phyloP scores from a whole-genome alignment of 2,113 vertebrate species.

The Leptocoma aspasia region DNA sequence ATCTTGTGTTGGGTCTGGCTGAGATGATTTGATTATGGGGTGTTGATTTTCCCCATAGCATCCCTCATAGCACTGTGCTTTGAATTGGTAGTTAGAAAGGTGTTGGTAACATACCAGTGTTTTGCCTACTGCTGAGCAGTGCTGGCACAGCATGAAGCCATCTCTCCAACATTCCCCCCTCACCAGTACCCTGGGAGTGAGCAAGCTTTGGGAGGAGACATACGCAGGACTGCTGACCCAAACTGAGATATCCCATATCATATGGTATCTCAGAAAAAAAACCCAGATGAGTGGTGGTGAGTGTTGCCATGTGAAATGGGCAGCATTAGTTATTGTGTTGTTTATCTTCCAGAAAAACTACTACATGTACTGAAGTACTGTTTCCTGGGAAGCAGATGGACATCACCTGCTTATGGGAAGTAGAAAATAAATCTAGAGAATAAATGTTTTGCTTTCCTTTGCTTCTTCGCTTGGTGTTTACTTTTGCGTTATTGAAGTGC shows the following conservation, averaged over 20 bases:
- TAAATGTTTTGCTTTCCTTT: neutral
- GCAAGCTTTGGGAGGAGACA: neutral
- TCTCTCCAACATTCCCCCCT: neutral
- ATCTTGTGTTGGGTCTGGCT: neutral
- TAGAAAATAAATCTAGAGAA: neutral
- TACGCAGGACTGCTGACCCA: neutral
- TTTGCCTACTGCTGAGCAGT: neutral
- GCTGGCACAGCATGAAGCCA: neutral
- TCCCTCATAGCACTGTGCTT: rapidly evolving
- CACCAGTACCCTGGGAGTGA: neutral
- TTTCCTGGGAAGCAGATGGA: neutral
- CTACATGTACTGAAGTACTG: rapidly evolving
- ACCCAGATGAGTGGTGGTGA: neutral
- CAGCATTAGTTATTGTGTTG: neutral
- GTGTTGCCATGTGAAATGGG: neutral
- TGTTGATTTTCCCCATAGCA: neutral
- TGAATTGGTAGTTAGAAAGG: neutral
- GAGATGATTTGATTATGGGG: neutral
- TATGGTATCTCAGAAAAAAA: neutral
- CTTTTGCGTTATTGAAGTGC: neutral
- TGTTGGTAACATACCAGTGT: neutral
- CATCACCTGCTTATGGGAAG: neutral
- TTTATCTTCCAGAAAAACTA: neutral
- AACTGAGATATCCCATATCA: neutral
- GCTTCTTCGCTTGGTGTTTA: neutral